Evolutionary conservation across 2,888 invertebrate genomes (phyloP), one percentile per base, ranked within the genome.

Genomic region (Oxycera nigricornis): DNA sequence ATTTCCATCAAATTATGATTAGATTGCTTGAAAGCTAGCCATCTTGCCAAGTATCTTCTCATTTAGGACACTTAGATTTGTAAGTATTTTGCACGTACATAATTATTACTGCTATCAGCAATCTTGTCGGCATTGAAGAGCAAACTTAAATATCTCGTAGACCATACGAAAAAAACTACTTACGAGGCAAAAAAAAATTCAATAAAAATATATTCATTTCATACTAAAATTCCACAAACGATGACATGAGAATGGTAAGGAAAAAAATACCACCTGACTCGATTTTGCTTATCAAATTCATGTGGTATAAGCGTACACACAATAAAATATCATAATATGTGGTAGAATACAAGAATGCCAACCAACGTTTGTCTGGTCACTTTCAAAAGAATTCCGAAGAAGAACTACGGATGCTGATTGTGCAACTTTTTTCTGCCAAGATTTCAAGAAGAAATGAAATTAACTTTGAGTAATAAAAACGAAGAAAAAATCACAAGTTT

Each of bases 261-360:
- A 9, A 59, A 30, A 59, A 28, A 59, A 28, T 59, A 59, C 30
- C 59, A 59, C 30, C 30, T 59, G 9, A 59, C 28, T 28, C 59
- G 41, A 62, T 20, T 57, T 57, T 17, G 17, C 24, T 24, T 62
- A 67, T 67, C 67, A 67, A n/a, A n/a, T n/a, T 67, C 67, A 67
- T 46, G 67, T 67, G 67, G n/a, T 46, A 67, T 67, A 46, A 67
- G 67, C 67, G n/a, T n/a, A n/a, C n/a, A 41, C 67, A 67, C 67
- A 24, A 41, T 67, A 67, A 67, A 67, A 17, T 59, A 28, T 46
- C 17, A 46, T 3, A n/a, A n/a, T 46, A 46, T 46, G 3, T 46
- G n/a, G 14, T 46, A 46, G 46, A 7, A 11, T 46, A 46, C 17
- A 17, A n/a, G 14, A 17, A 46, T 46, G 11, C 46, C 46, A 46